phyloP scores from a whole-genome alignment of 2,113 vertebrate species.

The Gymnocephalus cernua region DNA sequence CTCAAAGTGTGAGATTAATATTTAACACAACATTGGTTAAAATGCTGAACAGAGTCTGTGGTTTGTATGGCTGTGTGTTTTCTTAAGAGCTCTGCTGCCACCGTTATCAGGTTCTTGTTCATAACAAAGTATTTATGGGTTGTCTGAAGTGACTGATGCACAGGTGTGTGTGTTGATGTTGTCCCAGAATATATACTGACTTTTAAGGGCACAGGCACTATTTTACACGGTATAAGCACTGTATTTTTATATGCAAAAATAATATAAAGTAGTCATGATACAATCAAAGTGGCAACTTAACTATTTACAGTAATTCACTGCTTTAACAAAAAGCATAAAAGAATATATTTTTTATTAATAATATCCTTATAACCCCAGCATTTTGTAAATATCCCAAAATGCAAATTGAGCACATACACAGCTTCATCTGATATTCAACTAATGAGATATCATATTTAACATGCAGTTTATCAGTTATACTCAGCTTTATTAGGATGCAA shows the following conservation, averaged over 20 bases:
- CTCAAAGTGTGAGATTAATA: constrained; percentile 77
- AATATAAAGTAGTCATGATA: background rate
- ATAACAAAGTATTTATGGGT: constrained; percentile 72
- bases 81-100: constrained; percentile 60
- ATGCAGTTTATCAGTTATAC: background rate
- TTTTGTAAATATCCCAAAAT: background rate
- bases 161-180: constrained; percentile 61
- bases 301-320: background rate
- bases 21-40: constrained; percentile 74
- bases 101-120: constrained; percentile 62
- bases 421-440: background rate
- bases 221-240: background rate
- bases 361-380: background rate
- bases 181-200: constrained; percentile 42
- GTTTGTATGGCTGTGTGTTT: constrained; percentile 65
- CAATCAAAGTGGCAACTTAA: background rate
- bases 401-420: background rate
- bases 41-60: constrained; percentile 51
- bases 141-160: constrained; percentile 71
- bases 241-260: background rate
- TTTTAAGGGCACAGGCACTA: constrained; percentile 16
- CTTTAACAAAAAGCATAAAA: background rate
- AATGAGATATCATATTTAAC: background rate
- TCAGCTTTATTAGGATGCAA: background rate
- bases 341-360: background rate